Evolutionary conservation across 2,888 invertebrate species (phyloP), one percentile per base, ranked within the genome.

Genomic region (Latrodectus hesperus): DNA sequence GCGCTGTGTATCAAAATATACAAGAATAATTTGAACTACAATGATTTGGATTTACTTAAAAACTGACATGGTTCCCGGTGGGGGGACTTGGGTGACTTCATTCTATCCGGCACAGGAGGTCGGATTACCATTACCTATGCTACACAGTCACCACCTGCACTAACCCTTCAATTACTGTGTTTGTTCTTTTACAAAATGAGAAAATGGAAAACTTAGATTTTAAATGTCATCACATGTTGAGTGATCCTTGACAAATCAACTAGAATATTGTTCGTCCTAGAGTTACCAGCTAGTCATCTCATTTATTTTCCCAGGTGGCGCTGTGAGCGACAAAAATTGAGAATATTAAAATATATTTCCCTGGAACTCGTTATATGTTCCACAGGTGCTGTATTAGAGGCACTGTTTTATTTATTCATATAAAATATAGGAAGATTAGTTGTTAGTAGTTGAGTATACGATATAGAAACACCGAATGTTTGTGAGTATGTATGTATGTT

Each of bases 331-430:
- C 38, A 81, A 68, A 83, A 75, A 70, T 17, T 55, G 77, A 70
- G 52, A 73, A 64, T 73, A 77, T 71, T 60, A 60, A 82, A 84
- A 81, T 73, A 76, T 64, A 71, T 76, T 60, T 60, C 75, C 74
- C 74, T 83, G 88, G 84, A 88, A 83, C 83, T 64, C 55, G 51
- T 81, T 81, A 71, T 74, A 79, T 83, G 83, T 88, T 88, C 88
- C 84, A 74, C 71, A 79, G 88, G 88, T 88, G 88, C 88, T 88
- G 84, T 71, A 65, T 76, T 84, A 73, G 83, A 79, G 80, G 88
- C 88, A 88, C 88, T 88, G 88, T 88, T 88, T 88, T 88, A 84
- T 88, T 88, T 88, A 88, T 84, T 88, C 79, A 88, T 75, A 84
- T 88, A 88, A 88, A 79, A 72, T 67, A 88, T 88, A 88, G 88